Percentiles rank a stretch among this genome's conserved stretches.
Conservation (phyloP, 2,888 invertebrate genomes). For the Dynastes maya region DNA sequence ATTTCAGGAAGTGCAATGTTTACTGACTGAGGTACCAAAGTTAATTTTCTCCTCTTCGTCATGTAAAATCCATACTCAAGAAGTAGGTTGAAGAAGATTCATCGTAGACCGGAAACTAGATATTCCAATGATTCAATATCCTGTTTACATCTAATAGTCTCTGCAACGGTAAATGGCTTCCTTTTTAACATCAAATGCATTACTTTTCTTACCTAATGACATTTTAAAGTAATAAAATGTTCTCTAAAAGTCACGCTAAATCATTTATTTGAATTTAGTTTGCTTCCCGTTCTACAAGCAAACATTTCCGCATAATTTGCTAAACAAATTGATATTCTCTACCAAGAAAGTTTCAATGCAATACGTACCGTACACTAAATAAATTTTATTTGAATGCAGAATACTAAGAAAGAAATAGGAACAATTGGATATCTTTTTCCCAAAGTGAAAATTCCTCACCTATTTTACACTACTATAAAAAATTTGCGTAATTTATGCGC, state of each 20-base stretch:
- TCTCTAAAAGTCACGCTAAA: not conserved
- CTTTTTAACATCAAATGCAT: not conserved
- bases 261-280: too few species aligned
- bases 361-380: too few species aligned
- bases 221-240: too few species aligned
- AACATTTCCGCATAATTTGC: too few species aligned
- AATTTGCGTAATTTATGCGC: not conserved
- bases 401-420: too few species aligned
- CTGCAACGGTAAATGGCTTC: slow-evolving; percentile 2
- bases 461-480: too few species aligned
- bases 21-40: slow-evolving; percentile 21
- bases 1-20: slow-evolving; percentile 13
- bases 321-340: too few species aligned
- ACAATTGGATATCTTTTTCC: too few species aligned
- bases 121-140: slow-evolving; percentile 29
- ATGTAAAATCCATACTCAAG: slow-evolving; percentile 14
- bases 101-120: slow-evolving; percentile 7
- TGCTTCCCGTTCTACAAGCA: too few species aligned
- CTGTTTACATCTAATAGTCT: slow-evolving; percentile 31
- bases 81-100: slow-evolving; percentile 8
- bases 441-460: too few species aligned
- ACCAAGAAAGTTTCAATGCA: too few species aligned
- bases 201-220: not conserved
- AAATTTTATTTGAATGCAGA: too few species aligned
- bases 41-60: not conserved